These are phyloP conservation scores for Montifringilla adamsi DNA, from an alignment of 2,113 vertebrate genomes.

Conservation along the genomic window DNA sequence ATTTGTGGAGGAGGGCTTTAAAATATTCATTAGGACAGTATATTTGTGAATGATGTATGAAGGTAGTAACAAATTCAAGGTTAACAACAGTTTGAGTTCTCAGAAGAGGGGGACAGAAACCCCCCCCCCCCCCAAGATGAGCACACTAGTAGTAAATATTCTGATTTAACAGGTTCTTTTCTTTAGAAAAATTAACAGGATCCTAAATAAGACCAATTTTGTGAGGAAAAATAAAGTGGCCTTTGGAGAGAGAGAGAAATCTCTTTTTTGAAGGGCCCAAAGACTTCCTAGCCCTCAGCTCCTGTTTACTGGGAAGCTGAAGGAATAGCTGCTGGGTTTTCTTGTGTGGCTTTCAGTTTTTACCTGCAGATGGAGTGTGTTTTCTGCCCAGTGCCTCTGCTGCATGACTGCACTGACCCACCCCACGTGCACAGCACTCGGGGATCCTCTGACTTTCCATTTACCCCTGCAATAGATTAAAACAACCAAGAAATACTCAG, in stretches of 20 bases:
- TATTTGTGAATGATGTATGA: slow-evolving; percentile 34
- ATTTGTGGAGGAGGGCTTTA: slow-evolving; percentile 3
- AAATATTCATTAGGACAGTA: slow-evolving; percentile 43
- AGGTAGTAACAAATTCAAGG: slow-evolving; percentile 15
- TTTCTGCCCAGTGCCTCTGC: not conserved
- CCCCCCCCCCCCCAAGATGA: not conserved
- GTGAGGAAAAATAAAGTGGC: not conserved
- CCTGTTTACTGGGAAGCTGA: not conserved
- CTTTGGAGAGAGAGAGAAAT: not conserved
- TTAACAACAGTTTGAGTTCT: slow-evolving; percentile 10
- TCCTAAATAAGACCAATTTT: not conserved
- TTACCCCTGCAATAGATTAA: not conserved
- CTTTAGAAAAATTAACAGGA: not conserved
- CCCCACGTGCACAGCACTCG: not conserved
- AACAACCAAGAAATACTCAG: not conserved
- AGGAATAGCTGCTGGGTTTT: not conserved
- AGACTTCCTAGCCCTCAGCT: not conserved
- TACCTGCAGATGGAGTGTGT: not conserved
- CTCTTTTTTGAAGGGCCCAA: not conserved
- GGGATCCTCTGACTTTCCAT: not conserved
- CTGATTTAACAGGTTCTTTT: not conserved
- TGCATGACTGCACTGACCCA: not conserved
- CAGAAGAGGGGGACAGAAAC: not conserved
- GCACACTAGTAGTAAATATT: not conserved
- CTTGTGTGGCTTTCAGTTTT: not conserved